Evolutionary conservation across 2,113 vertebrate species (phyloP), one percentile per base, ranked within the genome.

Genomic region (Eira barbara): DNA sequence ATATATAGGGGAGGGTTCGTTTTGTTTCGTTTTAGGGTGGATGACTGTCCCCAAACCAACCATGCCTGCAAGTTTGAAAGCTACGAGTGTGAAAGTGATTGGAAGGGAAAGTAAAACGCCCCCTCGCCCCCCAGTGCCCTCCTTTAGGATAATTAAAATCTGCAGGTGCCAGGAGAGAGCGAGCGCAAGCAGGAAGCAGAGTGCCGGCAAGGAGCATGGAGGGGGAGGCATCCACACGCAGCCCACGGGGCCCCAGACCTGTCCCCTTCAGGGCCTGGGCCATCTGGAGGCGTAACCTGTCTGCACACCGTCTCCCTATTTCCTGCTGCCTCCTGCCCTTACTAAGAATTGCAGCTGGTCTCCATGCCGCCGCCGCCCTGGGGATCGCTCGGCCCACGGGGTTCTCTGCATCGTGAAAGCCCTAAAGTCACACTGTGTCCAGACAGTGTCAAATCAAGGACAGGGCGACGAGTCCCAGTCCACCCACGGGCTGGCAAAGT

Each of bases 331-430:
- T 23, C 76, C 61, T 17, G 27, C 4, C 0, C 21, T 31, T 7
- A 2, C 17, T 17, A 15, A 17, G 49, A 2, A 47, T 29, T 52
- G 14, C 14, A 0, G 78, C 84, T 27, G 36, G 10, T 45, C 67
- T 31, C 0, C 17, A 25, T 0, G 8, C 76, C 7, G 18, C 2
- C 2, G 4, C 14, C 2, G 3, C 15, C 10, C 23, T 13, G 36
- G 45, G 45, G 47, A 42, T 7, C 39, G 21, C 18, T 27, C 0
- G 34, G 20, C 0, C 65, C 45, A 4, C 27, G 1, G 25, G 49
- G 17, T 27, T 18, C 76, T n/a, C 57, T 3, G 61, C 65, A 6
- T 39, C 10, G 6, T 23, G 21, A 86, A 59, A 10, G 27, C 2
- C 7, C 20, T 3, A 10, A 2, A 31, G 49, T 29, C n/a, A 45